These are phyloP conservation scores for Sphaerophoria taeniata DNA, from an alignment of 2,888 invertebrate species.

Conservation along the genomic window DNA sequence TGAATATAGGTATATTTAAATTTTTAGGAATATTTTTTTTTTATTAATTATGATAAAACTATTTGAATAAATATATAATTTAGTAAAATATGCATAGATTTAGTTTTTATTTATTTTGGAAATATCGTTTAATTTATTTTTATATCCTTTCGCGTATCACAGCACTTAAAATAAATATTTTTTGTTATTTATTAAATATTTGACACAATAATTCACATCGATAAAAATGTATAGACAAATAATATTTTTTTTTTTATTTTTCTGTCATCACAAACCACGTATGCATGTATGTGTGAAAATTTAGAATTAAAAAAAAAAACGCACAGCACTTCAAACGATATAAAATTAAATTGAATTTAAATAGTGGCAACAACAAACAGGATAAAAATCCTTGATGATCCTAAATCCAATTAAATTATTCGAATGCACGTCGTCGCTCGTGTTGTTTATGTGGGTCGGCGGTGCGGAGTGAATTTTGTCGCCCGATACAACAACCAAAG, in stretches of 20 bases:
- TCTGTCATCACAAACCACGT: slow-evolving; percentile 41
- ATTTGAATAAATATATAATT: slow-evolving; percentile 38
- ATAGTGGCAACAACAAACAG: not conserved
- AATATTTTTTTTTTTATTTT: slow-evolving; percentile 22
- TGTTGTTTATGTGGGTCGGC: not conserved
- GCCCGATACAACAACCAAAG: slow-evolving; percentile 63
- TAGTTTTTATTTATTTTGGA: slow-evolving; percentile 22
- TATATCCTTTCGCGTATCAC: slow-evolving; percentile 58
- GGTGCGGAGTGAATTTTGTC: slow-evolving; percentile 24
- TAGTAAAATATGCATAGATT: not conserved
- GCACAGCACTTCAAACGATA: not conserved
- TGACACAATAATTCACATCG: slow-evolving; percentile 63
- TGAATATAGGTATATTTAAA: too few species aligned
- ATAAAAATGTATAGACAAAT: slow-evolving; percentile 37
- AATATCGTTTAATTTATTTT: slow-evolving; percentile 41
- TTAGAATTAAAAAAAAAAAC: slow-evolving; percentile 5
- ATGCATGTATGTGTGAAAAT: slow-evolving; percentile 15
- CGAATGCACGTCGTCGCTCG: slow-evolving; percentile 70
- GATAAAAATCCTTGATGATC: slow-evolving; percentile 68
- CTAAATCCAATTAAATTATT: slow-evolving; percentile 73
- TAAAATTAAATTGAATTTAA: slow-evolving; percentile 8
- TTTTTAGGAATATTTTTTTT: not conserved
- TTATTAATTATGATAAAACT: slow-evolving; percentile 9
- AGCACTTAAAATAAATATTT: slow-evolving; percentile 57
- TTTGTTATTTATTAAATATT: slow-evolving; percentile 33